Evolutionary conservation across 1,140 invertebrate species (phyloP), one percentile per base, ranked within the genome.

Genomic region (Teleopsis dalmanni): DNA sequence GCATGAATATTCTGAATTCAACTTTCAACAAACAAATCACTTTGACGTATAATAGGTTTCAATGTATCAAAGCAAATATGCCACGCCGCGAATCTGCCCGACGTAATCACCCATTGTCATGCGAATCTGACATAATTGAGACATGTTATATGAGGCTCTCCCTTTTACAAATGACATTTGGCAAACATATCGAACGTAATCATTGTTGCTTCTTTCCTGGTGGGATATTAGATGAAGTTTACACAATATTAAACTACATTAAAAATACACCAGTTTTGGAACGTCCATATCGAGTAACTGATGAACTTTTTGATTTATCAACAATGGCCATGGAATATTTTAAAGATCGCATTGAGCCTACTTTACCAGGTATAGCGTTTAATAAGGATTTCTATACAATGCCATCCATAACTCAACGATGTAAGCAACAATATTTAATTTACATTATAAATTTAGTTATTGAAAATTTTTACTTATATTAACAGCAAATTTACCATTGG

Each of bases 261-360:
- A 85, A 84, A 75, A 81, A 82, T 54, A 88, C 87, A 55, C 81
- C 84, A 14, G 88, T 85, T 67, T 70, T 91, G 52, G 83, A 83
- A 50, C 78, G 84, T 57, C 87, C 87, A 40, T 91, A 88, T 65
- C 89, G 89, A 75, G 87, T 91, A 31, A 91, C 87, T 7, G 89
- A 91, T 72, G 88, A 92, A 70, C 73, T 92, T n/a, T 91, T 91
- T 75, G 89, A 91, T 76, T 74, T 92, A 41, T 90, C 87, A 23
- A 90, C 88, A 19, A 91, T 91, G 88, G 88, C 89, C 21, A 91
- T 91, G 87, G 88, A 92, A 70, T 91, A 91, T 72, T 92, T 91
- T 59, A 91, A 90, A 68, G 89, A 92, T 72, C 83, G 84, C 53
- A 89, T 92, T 62, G 88, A 91, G 69, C 85, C 88, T 26, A 85